phyloP scores from a whole-genome alignment of 1,140 invertebrate species.

The Hyphantria cunea region DNA sequence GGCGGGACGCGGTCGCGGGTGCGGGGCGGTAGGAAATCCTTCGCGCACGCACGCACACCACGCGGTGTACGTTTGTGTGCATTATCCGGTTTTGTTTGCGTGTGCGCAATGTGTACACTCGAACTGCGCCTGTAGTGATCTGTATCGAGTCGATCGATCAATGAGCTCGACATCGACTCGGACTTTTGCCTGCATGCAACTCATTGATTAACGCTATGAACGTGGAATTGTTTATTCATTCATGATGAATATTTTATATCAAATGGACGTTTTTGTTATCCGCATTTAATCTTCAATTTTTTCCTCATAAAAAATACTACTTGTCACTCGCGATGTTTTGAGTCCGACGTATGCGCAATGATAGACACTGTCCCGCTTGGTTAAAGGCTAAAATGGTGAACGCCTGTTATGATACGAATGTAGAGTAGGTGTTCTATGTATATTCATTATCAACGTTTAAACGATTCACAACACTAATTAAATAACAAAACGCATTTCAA shows the following conservation, averaged over 20 bases:
- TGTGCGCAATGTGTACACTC: constrained; percentile 52
- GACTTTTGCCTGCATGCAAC: constrained; percentile 75
- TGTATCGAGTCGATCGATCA: constrained; percentile 77
- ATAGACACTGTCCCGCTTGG: constrained; percentile 6
- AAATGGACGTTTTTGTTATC: constrained; percentile 64
- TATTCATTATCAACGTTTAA: too few species aligned
- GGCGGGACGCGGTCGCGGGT: constrained; percentile 52
- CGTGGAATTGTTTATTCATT: constrained; percentile 81
- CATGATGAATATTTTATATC: constrained; percentile 78
- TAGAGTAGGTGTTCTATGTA: too few species aligned
- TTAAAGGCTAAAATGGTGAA: constrained; percentile 5
- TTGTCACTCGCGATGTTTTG: constrained; percentile 2
- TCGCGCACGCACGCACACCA: constrained; percentile 66
- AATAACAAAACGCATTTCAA: too few species aligned
- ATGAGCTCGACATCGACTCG: constrained; percentile 75
- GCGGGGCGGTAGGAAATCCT: constrained; percentile 77
- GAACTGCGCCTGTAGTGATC: constrained; percentile 52
- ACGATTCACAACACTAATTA: too few species aligned
- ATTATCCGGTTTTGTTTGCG: constrained; percentile 71
- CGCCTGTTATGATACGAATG: too few species aligned
- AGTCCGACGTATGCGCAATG: neutral
- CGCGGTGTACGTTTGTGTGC: constrained; percentile 49
- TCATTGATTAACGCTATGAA: constrained; percentile 81
- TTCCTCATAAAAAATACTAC: constrained; percentile 7
- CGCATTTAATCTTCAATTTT: constrained; percentile 36